These are phyloP conservation scores for Cheumatopsyche charites DNA, from an alignment of 1,140 invertebrate genomes.

Conservation along the genomic window DNA sequence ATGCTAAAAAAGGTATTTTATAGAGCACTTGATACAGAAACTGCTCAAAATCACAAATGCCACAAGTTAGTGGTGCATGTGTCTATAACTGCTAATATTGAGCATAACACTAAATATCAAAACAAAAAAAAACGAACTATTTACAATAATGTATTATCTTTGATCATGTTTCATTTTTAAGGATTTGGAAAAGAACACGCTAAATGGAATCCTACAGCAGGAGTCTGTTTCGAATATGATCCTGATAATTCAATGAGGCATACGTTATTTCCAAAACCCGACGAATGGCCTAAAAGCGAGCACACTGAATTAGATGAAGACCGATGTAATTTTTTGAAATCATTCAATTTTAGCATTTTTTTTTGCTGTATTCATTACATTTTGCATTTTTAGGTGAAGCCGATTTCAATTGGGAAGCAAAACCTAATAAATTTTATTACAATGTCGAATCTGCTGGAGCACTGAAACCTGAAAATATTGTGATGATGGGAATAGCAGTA, in stretches of 20 bases:
- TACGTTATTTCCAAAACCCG: constrained; percentile 95
- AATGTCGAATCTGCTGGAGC: constrained; percentile 96
- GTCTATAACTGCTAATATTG: too few relatives aligned
- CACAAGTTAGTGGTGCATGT: too few relatives aligned
- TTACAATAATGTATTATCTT: too few relatives aligned
- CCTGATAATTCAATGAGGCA: constrained; percentile 98
- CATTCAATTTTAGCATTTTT: not conserved
- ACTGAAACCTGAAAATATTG: constrained; percentile 95
- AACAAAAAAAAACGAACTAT: too few relatives aligned
- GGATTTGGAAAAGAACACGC: constrained; percentile 99
- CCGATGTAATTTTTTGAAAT: constrained; percentile 62
- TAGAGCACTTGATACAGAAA: not conserved
- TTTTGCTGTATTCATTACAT: not conserved
- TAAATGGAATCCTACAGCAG: constrained; percentile 99
- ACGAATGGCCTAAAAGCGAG: constrained; percentile 99
- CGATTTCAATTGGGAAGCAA: constrained; percentile 89
- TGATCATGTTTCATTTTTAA: constrained; percentile 28
- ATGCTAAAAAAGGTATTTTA: constrained; percentile 79
- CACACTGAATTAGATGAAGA: constrained; percentile 93
- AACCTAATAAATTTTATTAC: constrained; percentile 97
- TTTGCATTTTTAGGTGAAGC: constrained; percentile 76
- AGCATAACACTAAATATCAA: too few relatives aligned
- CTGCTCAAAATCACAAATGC: too few relatives aligned
- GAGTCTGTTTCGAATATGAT: constrained; percentile 99
- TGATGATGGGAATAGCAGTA: constrained; percentile 90